Base-by-base conservation (phyloP, 2,888 invertebrate species). In the Unio delphinus region DNA sequence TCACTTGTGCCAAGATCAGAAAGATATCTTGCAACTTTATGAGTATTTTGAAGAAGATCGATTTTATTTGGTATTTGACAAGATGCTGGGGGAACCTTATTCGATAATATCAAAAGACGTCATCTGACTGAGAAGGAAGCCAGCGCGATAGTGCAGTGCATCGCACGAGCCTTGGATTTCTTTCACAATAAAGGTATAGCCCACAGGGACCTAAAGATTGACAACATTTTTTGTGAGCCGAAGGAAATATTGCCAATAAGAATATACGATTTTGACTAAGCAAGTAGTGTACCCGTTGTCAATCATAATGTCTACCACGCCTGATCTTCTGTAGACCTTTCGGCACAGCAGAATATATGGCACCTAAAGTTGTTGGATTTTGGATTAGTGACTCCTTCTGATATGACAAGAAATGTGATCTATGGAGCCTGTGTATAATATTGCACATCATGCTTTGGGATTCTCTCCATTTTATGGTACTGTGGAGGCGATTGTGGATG, bases 191-290 rank as follows among this genome's bases (percentile, higher is more conserved):
- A 28, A 28, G 28, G 28, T 28, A 28, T 28, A 80, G 96, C 97
- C 72, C 97, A 97, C 91, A 93, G 98, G 78, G 98, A 99, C 92
- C 93, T 23, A 23, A 23, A 23, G 23, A 23, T 23, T 23, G 23
- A 23, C 23, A 23, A 23, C 23, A 23, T 23, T 23, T 23, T 23
- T 23, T 23, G 23, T 23, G 23, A 23, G 23, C 23, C 23, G 23
- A 23, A 23, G 23, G 23, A 23, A 23, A 23, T 23, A 23, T 99
- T 95, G 88, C 98, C 98, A 57, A 95, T 99, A 83, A 98, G 98
- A 92, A 95, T 99, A 84, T 99, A 99, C 92, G 99, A 99, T 92
- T 96, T 99, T 90, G 99, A 99, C 92, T 93, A 99, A 88, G 98
- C 98, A 76, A 97, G 97, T 80, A 97, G 97, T 72, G 96, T 97